A percentile compares a stretch with the other conserved stretches of the same genome.
These are phyloP conservation scores for Polymixis flavicincta DNA, from an alignment of 2,888 invertebrate genomes.

Conservation along the genomic window DNA sequence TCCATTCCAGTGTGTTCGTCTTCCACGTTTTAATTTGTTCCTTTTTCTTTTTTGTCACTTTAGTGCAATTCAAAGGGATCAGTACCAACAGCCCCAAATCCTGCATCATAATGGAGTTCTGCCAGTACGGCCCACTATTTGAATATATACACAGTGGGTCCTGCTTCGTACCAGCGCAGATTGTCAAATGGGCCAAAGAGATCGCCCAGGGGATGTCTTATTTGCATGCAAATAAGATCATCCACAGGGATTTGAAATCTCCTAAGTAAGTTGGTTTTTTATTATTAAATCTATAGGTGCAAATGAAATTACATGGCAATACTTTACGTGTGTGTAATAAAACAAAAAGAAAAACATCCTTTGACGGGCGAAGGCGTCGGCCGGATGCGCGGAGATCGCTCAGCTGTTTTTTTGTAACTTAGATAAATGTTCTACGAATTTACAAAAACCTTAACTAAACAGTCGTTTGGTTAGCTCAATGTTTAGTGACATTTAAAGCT, in stretches of 20 bases:
- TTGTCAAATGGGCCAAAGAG: slow-evolving; percentile 98
- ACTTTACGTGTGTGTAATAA: too few species aligned
- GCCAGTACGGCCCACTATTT: slow-evolving; percentile 98
- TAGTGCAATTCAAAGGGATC: slow-evolving; percentile 95
- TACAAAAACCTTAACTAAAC: too few species aligned
- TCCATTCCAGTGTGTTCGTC: not conserved
- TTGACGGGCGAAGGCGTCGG: too few species aligned
- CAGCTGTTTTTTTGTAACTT: too few species aligned
- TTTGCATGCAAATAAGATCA: slow-evolving; percentile 98
- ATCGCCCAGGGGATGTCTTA: slow-evolving; percentile 99
- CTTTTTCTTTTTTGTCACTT: slow-evolving; percentile 2
- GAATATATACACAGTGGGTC: slow-evolving; percentile 96
- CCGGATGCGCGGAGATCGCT: too few species aligned
- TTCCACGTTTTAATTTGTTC: not conserved
- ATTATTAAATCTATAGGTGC: not conserved
- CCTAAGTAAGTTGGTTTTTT: slow-evolving; percentile 95
- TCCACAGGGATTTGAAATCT: slow-evolving; percentile 99
- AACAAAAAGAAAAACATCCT: too few species aligned
- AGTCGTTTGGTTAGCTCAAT: too few species aligned
- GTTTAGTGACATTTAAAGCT: too few species aligned
- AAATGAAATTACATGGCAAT: too few species aligned
- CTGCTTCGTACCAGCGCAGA: slow-evolving; percentile 95
- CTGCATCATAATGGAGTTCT: slow-evolving; percentile 99
- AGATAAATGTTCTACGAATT: too few species aligned
- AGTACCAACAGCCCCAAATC: slow-evolving; percentile 97